These are phyloP conservation scores for Amphipyra tragopoginis DNA, from an alignment of 2,888 invertebrate genomes.

Conservation along the genomic window DNA sequence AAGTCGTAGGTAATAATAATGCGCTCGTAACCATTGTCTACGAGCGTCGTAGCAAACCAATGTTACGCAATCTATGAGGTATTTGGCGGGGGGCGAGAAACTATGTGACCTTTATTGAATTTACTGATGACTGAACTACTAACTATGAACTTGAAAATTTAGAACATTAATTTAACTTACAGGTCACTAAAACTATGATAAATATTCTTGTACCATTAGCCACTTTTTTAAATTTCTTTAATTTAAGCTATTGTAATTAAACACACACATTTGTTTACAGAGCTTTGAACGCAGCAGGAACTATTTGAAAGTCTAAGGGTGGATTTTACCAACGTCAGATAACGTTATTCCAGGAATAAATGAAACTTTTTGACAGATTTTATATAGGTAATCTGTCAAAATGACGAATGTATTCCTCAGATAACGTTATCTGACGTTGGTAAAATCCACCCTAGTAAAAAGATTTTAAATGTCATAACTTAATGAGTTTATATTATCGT, in stretches of 20 bases:
- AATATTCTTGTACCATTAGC: too few relatives aligned
- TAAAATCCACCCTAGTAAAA: constrained; percentile 7
- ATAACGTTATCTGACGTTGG: too few relatives aligned
- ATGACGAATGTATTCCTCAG: too few relatives aligned
- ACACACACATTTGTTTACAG: neutral
- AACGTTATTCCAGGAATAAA: too few relatives aligned
- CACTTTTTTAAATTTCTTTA: neutral
- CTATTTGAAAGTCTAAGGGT: constrained; percentile 27
- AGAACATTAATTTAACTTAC: too few relatives aligned
- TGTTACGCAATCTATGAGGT: neutral
- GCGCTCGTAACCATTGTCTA: constrained; percentile 53
- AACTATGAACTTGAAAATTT: too few relatives aligned
- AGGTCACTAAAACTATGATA: too few relatives aligned
- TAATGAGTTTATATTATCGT: constrained; percentile 52
- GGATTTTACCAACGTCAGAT: too few relatives aligned
- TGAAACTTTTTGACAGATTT: too few relatives aligned
- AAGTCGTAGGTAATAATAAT: constrained; percentile 30
- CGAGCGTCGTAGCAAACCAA: constrained; percentile 50
- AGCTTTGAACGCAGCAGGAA: constrained; percentile 15
- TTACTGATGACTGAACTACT: too few relatives aligned
- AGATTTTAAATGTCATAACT: constrained; percentile 33
- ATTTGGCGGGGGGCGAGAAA: neutral
- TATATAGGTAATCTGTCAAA: too few relatives aligned
- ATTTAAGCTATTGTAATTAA: neutral
- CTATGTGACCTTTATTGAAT: too few relatives aligned